Percentiles rank a stretch among this genome's conserved stretches.
Conservation (phyloP, 2,113 vertebrate species). For the Ptychochromis oligacanthus region DNA sequence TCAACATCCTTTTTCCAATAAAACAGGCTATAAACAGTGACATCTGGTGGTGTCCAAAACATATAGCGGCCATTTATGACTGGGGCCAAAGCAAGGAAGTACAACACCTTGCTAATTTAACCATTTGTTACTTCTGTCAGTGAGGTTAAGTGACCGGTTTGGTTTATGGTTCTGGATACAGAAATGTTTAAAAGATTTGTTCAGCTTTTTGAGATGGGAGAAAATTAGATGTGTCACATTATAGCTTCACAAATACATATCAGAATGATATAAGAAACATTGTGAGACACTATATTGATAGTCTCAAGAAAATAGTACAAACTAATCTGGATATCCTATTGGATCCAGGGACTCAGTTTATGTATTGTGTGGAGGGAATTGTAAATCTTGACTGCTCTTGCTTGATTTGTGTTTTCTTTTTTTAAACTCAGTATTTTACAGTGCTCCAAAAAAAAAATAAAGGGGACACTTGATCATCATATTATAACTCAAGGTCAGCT, state of each 20-base stretch:
- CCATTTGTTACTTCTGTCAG: not conserved
- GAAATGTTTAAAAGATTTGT: too few species aligned
- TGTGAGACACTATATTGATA: too few species aligned
- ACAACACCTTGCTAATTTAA: not conserved
- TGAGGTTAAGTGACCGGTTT: not conserved
- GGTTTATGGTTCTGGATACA: too few species aligned
- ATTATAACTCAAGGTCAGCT: not conserved
- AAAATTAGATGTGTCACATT: too few species aligned
- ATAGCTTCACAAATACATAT: too few species aligned
- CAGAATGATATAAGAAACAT: too few species aligned
- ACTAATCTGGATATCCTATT: not conserved
- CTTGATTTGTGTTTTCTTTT: not conserved
- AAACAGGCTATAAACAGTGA: accelerated
- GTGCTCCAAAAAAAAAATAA: not conserved
- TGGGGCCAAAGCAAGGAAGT: accelerated
- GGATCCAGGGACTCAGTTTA: not conserved
- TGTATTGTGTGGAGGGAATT: not conserved
- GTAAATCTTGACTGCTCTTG: not conserved
- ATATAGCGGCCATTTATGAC: accelerated
- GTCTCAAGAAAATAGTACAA: not conserved
- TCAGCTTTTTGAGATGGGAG: too few species aligned
- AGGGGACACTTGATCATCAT: not conserved
- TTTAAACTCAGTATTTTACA: not conserved
- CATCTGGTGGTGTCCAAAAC: not conserved
- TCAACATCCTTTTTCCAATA: too few species aligned